Percentiles rank a stretch among this genome's conserved stretches.
Evolutionary conservation across 2,797 vertebrate genomes (phyloP).

Genomic region (Leptoclinus maculatus): DNA sequence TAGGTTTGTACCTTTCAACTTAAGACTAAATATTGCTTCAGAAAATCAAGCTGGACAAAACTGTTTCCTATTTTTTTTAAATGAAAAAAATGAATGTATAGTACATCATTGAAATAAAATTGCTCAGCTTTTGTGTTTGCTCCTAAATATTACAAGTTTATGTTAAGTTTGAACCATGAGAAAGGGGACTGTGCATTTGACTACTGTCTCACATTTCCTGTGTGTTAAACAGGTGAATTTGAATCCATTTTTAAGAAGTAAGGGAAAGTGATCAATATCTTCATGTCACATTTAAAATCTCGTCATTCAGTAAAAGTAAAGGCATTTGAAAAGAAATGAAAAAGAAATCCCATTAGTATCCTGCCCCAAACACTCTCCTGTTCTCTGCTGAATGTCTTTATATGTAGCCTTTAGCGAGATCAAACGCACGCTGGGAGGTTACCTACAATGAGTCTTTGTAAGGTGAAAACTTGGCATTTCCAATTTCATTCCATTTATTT

Average conservation of each 20-base stretch:
- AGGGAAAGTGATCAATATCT: not conserved
- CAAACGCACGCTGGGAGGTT: slow-evolving; percentile 15
- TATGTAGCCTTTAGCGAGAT: slow-evolving; percentile 19
- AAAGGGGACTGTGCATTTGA: no score
- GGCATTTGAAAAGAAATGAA: not conserved
- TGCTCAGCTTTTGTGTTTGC: not conserved
- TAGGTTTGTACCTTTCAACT: not conserved
- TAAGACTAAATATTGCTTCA: not conserved
- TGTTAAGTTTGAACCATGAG: not conserved
- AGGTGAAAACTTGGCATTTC: slow-evolving; percentile 29
- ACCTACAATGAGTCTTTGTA: not conserved
- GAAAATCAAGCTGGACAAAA: not conserved
- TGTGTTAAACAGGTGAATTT: not conserved
- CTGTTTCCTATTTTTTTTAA: not conserved
- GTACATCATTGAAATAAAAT: not conserved
- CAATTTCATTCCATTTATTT: not conserved
- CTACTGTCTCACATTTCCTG: not conserved
- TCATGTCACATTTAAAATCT: slow-evolving; percentile 6
- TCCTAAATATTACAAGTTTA: no score
- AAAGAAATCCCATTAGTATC: not conserved
- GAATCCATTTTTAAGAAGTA: not conserved
- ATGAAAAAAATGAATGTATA: not conserved
- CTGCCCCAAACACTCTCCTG: slow-evolving; percentile 1
- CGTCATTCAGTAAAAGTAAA: not conserved
- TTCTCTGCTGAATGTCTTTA: slow-evolving; percentile 25